A percentile compares a stretch with the other conserved stretches of the same genome.
These are phyloP conservation scores for Drosophila rellima DNA, from an alignment of 2,888 invertebrate genomes.

Conservation along the genomic window DNA sequence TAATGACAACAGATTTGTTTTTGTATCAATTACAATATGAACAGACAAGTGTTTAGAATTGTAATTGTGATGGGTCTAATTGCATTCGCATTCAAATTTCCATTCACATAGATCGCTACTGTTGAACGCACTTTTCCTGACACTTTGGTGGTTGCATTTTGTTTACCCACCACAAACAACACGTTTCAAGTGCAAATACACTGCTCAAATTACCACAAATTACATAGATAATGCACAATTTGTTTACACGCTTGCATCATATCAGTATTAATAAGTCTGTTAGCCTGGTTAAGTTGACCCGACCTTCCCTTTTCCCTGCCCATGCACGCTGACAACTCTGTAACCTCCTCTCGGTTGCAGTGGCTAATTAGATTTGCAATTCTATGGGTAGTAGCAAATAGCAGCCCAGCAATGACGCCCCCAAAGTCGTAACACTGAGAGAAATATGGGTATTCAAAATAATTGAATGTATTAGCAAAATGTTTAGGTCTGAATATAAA, in stretches of 20 bases:
- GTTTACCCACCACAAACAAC: conserved; percentile 72
- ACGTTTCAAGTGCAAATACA: conserved; percentile 57
- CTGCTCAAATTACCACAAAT: conserved; percentile 69
- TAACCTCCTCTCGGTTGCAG: conserved; percentile 23
- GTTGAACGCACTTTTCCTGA: conserved; percentile 44
- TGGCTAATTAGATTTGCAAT: conserved; percentile 77
- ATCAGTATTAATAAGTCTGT: conserved; percentile 63
- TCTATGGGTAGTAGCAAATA: conserved; percentile 47
- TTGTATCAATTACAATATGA: conserved; percentile 38
- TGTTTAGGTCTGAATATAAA: not conserved
- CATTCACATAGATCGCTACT: conserved; percentile 38
- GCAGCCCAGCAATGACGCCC: conserved; percentile 7
- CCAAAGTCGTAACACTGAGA: conserved; percentile 9
- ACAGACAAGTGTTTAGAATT: conserved; percentile 31
- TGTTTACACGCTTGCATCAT: conserved; percentile 75
- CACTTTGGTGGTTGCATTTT: conserved; percentile 50
- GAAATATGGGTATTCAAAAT: not conserved
- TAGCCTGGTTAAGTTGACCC: conserved; percentile 12
- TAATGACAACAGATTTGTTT: conserved; percentile 49
- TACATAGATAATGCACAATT: conserved; percentile 62
- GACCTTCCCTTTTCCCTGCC: not conserved
- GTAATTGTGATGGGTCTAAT: conserved; percentile 42
- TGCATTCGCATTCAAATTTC: conserved; percentile 25
- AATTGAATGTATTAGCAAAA: not conserved
- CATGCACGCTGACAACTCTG: conserved; percentile 1